Evolutionary conservation across 1,140 invertebrate species (phyloP), one percentile per base, ranked within the genome.

Genomic region (Orchestia grillus): DNA sequence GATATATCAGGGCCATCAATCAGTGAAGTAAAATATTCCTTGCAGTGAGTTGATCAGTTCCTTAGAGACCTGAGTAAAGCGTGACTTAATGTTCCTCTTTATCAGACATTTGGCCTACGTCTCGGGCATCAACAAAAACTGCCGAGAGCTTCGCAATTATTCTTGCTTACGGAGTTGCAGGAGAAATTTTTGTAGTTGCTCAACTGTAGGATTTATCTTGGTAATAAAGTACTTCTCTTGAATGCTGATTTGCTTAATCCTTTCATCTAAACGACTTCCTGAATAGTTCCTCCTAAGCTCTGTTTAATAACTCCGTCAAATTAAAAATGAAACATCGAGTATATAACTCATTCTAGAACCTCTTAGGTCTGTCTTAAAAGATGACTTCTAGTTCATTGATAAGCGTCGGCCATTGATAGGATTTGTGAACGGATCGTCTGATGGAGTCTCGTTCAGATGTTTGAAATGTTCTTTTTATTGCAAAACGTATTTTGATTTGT

Each of bases 181-280:
- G 92, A 94, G 92, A 94, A 94, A 94, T 94, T 94, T 94, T 44
- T 94, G 92, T 94, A 19, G 92, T 94, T 40, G 92, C 41, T 47
- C 43, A 40, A 94, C 92, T 94, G 43, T 47, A 47, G 92, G 92
- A 94, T 94, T 94, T 94, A 94, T 94, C 92, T 94, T n/a, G 92
- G 92, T 45, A 44, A 94, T 94, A 94, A 94, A 94, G 92, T 44
- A 45, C 92, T 94, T 94, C 92, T 47, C 44, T 23, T 94, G 92
- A 94, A 94, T 94, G 92, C 92, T 94, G 92, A 94, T 94, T 94
- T 94, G 92, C 92, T 94, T 94, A 94, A 44, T 94, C 92, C 43
- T 44, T 94, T 94, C 44, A 94, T 94, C 92, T 94, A 45, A 94
- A 94, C 92, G 92, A 47, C 92, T 94, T 47, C 44, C 44, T 94